A percentile compares a stretch with the other conserved stretches of the same genome.
These are phyloP conservation scores for Elephas maximus DNA, from an alignment of 2,113 vertebrate species.

Conservation along the genomic window DNA sequence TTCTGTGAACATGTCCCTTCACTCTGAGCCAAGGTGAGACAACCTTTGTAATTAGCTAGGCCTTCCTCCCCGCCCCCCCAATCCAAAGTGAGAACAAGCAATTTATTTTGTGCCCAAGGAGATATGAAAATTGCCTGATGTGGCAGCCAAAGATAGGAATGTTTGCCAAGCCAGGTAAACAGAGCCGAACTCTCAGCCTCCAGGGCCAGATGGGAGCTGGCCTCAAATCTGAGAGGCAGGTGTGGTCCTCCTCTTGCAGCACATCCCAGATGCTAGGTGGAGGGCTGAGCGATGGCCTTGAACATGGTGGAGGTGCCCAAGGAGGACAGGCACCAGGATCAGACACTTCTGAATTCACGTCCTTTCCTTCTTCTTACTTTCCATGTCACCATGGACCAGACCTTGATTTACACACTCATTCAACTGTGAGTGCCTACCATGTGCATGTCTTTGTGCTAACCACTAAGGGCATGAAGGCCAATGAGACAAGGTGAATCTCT, in stretches of 20 bases:
- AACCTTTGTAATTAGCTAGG: conserved; percentile 60
- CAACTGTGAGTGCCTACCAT: background rate
- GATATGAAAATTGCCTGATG: background rate
- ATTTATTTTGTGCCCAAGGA: conserved; percentile 67
- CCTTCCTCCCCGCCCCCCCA: background rate
- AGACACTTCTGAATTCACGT: background rate
- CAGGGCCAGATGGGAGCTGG: background rate
- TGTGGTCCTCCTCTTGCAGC: background rate
- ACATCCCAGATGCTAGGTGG: background rate
- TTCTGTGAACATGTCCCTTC: background rate
- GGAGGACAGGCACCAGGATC: background rate
- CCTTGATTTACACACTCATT: background rate
- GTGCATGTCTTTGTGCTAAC: background rate
- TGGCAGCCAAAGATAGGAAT: background rate
- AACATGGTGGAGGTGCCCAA: background rate
- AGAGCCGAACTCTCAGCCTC: background rate
- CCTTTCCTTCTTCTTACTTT: background rate
- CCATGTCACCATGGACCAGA: background rate
- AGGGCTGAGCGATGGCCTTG: too few relatives aligned
- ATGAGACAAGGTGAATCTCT: background rate
- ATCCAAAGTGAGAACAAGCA: conserved; percentile 33
- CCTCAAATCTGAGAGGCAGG: background rate
- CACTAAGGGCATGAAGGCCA: background rate
- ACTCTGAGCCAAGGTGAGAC: background rate
- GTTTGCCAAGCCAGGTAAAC: background rate